Evolutionary conservation across 2,113 vertebrate species (phyloP).

Genomic region (Perognathus longimembris): DNA sequence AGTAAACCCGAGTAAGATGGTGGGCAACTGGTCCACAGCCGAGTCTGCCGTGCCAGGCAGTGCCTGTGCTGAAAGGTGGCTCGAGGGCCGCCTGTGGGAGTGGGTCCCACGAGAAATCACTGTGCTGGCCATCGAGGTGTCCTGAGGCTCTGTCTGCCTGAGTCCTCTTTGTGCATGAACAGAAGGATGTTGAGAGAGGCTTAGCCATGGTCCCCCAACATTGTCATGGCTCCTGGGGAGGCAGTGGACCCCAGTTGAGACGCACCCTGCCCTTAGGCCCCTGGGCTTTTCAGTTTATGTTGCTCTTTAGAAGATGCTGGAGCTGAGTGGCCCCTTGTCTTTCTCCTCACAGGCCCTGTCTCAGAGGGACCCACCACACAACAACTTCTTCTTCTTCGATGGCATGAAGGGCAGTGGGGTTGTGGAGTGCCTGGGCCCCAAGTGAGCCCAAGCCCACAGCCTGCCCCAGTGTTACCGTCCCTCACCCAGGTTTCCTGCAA

Average conservation of each 20-base stretch:
- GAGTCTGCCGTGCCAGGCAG: too few species aligned
- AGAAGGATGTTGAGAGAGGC: too few species aligned
- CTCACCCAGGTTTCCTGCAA: too few species aligned
- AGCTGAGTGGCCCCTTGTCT: neutral
- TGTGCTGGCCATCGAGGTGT: too few species aligned
- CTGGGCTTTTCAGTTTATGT: neutral
- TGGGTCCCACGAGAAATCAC: too few species aligned
- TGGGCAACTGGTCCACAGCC: accelerated
- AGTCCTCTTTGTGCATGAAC: too few species aligned
- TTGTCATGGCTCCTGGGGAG: too few species aligned
- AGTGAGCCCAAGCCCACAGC: constrained; percentile 78
- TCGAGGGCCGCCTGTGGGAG: too few species aligned
- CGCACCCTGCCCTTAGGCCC: too few species aligned
- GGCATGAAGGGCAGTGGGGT: constrained; percentile 92
- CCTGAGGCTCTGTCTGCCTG: neutral
- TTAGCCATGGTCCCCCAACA: too few species aligned
- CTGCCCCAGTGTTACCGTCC: too few species aligned
- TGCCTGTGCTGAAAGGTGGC: accelerated
- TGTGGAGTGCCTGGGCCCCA: constrained; percentile 91
- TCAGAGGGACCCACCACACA: constrained; percentile 93
- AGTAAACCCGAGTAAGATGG: neutral
- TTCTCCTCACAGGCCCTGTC: constrained; percentile 90
- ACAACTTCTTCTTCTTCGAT: constrained; percentile 97
- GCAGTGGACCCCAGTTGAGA: neutral
- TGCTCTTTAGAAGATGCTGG: neutral